Percentiles rank a stretch among this genome's conserved stretches.
Evolutionary conservation across 2,797 vertebrate genomes (phyloP).

Genomic region (Chelon auratus): DNA sequence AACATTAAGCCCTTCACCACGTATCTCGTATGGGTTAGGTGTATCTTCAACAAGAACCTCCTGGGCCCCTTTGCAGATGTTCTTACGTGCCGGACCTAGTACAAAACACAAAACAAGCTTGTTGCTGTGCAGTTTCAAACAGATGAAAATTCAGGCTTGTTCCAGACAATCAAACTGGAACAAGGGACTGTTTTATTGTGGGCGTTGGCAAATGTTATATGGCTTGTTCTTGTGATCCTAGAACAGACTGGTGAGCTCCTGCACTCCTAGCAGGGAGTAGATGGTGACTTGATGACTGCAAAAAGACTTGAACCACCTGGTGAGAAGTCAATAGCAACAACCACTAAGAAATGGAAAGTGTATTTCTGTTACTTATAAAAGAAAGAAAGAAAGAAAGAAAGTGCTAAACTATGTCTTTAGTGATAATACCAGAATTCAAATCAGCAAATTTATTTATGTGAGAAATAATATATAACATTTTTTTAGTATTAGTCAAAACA

Average conservation of each 20-base stretch:
- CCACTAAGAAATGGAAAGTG: slow-evolving; percentile 21
- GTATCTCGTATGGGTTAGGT: slow-evolving; percentile 98
- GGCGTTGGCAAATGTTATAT: neutral
- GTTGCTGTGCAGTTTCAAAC: slow-evolving; percentile 31
- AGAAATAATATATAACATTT: slow-evolving; percentile 71
- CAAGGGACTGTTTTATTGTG: slow-evolving; percentile 13
- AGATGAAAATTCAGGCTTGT: slow-evolving; percentile 21
- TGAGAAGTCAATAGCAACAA: slow-evolving; percentile 6
- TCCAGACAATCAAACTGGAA: slow-evolving; percentile 39
- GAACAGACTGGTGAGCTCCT: slow-evolving; percentile 16
- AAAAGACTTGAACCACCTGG: slow-evolving; percentile 26
- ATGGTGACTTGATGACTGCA: slow-evolving; percentile 1
- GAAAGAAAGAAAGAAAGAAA: slow-evolving; percentile 51
- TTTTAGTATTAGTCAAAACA: slow-evolving; percentile 74
- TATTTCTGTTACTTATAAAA: slow-evolving; percentile 31
- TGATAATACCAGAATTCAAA: slow-evolving; percentile 54
- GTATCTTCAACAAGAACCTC: slow-evolving; percentile 97
- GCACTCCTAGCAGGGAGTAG: slow-evolving; percentile 10
- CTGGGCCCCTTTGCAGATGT: slow-evolving; percentile 97
- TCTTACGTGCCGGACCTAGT: slow-evolving; percentile 93
- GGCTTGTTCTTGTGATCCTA: slow-evolving; percentile 1
- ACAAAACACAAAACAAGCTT: slow-evolving; percentile 17
- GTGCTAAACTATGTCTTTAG: slow-evolving; percentile 35
- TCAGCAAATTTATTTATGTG: slow-evolving; percentile 75
- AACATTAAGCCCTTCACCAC: slow-evolving; percentile 99